Evolutionary conservation across 2,113 vertebrate genomes (phyloP).

Genomic region (Meriones unguiculatus): DNA sequence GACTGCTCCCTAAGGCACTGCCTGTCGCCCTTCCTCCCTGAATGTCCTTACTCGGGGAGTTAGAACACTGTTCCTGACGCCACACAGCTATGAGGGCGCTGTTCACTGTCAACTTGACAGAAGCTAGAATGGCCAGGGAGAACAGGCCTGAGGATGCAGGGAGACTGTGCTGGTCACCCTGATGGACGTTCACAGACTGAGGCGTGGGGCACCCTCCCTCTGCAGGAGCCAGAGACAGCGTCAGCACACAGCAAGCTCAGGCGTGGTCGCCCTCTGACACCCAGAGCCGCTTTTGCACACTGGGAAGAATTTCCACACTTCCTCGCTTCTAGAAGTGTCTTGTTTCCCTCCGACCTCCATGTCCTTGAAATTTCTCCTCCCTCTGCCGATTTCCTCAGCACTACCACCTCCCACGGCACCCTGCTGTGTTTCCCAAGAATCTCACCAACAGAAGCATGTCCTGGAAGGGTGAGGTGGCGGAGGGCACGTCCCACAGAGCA

Average conservation of each 20-base stretch:
- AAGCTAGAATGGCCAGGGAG: not conserved
- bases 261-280: not conserved
- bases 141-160: not conserved
- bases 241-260: not conserved
- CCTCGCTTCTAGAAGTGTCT: not conserved
- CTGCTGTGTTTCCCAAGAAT: not conserved
- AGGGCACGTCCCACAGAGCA: not conserved
- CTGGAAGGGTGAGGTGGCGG: not conserved
- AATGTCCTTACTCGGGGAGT: not conserved
- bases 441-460: not conserved
- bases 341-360: not conserved
- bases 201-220: not conserved
- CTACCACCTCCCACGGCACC: not conserved
- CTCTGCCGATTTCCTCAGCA: not conserved
- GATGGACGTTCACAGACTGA: not conserved
- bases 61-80: not conserved
- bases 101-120: not conserved
- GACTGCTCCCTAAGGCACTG: not conserved
- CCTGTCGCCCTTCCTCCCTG: not conserved
- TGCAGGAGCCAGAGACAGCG: not conserved
- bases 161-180: not conserved
- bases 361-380: not conserved
- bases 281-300: not conserved
- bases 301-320: not conserved
- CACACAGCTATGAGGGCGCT: not conserved